Base-by-base conservation (phyloP, 2,113 vertebrate species). In the Cyanoderma ruficeps region DNA sequence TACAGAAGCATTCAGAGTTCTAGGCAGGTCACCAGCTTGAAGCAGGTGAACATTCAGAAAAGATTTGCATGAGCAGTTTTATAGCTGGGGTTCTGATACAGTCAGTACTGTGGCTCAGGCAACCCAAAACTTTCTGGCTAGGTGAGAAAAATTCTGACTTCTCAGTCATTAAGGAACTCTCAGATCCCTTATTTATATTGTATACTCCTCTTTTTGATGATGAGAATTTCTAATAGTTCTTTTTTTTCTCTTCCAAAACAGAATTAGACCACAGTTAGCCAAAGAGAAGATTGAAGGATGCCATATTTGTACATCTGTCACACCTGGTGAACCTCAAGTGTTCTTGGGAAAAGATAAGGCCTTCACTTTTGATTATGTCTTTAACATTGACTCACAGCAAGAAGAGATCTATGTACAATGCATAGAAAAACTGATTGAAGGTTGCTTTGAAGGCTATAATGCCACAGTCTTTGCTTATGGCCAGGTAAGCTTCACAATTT, bases 241-340 rank as follows among this genome's bases (percentile, higher is more conserved):
- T 41, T 86, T 68, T 87, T 87, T 6, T 94, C 53, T 96, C 59
- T 96, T 90, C 53, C 71, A 71, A 86, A 90, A 91, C 93, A 99
- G 99, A 98, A 99, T 99, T 92, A 98, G 99, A 96, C 99, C 99
- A 90, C 99, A 99, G 96, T 97, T 99, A 96, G 99, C 99, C 94
- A 99, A 98, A 97, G 99, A 99, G 96, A 99, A 98, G 97, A 99
- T 99, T 50, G 99, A 99, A 97, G 99, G 99, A 87, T 99, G 99
- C 92, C 99, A 99, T 97, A 99, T 99, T 95, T 99, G 99, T 87
- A 99, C 99, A 1, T 99, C 98, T 28, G 98, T 99, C 91, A 99
- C 98, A 90, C 99, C 99, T 7, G 99, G 98, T 25, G 99, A 99
- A 94, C 99, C 99, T 44, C 99, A 99, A 95, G 99, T 99, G 95